phyloP scores from a whole-genome alignment of 2,888 invertebrate species.

The Saturnia pavonia region DNA sequence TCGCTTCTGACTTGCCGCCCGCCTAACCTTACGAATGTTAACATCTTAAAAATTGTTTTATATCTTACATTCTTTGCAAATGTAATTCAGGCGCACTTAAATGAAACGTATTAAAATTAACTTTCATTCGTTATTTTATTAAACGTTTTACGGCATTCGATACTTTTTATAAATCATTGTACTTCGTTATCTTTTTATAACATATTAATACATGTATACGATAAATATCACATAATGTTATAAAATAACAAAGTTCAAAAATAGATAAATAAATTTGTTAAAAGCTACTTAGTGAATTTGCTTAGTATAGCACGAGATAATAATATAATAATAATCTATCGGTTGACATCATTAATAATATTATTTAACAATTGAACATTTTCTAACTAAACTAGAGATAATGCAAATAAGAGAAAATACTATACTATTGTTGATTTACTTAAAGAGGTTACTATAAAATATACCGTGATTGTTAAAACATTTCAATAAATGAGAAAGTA shows the following conservation, averaged over 20 bases:
- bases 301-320: no score
- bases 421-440: not conserved
- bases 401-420: no score
- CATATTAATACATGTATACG: no score
- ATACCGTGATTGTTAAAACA: no score
- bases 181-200: no score
- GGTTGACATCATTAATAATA: no score
- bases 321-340: not conserved
- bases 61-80: not conserved
- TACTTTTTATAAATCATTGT: not conserved
- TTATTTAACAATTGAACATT: not conserved
- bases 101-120: not conserved
- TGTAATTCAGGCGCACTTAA: not conserved
- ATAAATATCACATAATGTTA: no score
- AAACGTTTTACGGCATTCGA: not conserved
- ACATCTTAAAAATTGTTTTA: slow-evolving; percentile 3
- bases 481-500: no score
- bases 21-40: not conserved
- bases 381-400: no score
- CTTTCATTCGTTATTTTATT: not conserved
- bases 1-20: not conserved
- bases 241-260: no score
- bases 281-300: no score
- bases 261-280: no score
- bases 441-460: not conserved